Conservation (phyloP, 1,140 invertebrate genomes). For the Brachionus paranguensis region DNA sequence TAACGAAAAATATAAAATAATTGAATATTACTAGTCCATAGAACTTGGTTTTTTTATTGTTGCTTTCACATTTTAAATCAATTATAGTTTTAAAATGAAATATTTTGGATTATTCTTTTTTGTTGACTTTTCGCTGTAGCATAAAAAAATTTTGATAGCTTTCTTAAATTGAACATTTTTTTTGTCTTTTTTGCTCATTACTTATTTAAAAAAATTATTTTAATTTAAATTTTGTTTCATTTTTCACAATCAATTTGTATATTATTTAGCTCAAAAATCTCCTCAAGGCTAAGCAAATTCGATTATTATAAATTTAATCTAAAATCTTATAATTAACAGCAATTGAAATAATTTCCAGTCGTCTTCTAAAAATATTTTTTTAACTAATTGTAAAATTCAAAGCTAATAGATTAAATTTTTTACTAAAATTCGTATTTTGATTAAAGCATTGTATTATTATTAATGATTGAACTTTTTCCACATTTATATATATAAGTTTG, state of each 20-base stretch:
- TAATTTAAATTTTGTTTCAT: not conserved
- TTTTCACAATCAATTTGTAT: not conserved
- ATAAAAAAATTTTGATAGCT: too few relatives aligned
- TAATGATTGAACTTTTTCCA: too few relatives aligned
- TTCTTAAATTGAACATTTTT: not conserved
- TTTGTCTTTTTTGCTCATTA: not conserved
- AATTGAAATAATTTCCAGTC: not conserved
- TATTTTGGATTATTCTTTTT: too few relatives aligned
- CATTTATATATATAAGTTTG: too few relatives aligned
- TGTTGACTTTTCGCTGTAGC: too few relatives aligned
- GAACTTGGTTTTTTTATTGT: too few relatives aligned
- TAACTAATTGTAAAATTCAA: not conserved
- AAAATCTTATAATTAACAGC: not conserved
- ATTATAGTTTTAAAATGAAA: too few relatives aligned
- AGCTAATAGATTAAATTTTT: not conserved
- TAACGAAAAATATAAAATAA: too few relatives aligned
- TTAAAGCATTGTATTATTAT: too few relatives aligned
- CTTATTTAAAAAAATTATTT: not conserved
- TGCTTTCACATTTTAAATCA: too few relatives aligned
- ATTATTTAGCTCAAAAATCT: not conserved
- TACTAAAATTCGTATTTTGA: too few relatives aligned
- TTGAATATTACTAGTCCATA: too few relatives aligned
- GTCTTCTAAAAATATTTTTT: not conserved
- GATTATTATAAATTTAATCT: not conserved
- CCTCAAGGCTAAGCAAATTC: not conserved